Conservation (phyloP, 2,113 vertebrate species). For the Toxotes chatareus region DNA sequence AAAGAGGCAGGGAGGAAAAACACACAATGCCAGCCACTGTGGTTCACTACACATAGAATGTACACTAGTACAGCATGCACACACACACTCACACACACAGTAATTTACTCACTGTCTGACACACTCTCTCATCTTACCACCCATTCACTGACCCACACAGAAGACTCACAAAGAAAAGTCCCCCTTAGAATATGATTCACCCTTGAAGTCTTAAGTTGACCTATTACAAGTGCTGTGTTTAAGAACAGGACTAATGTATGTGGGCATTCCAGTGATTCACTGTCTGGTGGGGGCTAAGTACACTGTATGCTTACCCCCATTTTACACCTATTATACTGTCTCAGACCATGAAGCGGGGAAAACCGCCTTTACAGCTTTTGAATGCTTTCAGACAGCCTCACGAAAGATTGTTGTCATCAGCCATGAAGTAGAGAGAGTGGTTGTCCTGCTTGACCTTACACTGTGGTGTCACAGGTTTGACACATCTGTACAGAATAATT, state of each 20-base stretch:
- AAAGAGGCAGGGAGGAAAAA: slow-evolving; percentile 52
- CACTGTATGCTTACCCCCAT: slow-evolving; percentile 16
- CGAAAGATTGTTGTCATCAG: slow-evolving; percentile 1
- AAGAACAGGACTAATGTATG: slow-evolving; percentile 47
- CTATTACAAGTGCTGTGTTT: slow-evolving; percentile 53
- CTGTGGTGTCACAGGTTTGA: not conserved
- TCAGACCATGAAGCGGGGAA: slow-evolving; percentile 53
- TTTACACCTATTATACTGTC: slow-evolving; percentile 25
- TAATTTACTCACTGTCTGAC: slow-evolving; percentile 38
- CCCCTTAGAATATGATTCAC: slow-evolving; percentile 68
- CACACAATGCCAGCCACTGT: slow-evolving; percentile 49
- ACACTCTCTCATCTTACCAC: slow-evolving; percentile 27
- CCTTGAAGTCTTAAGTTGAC: slow-evolving; percentile 43
- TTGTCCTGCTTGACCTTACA: not conserved
- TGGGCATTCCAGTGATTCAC: slow-evolving; percentile 73
- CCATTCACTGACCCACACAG: slow-evolving; percentile 49
- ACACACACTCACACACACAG: slow-evolving; percentile 14
- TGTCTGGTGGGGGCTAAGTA: slow-evolving; percentile 46
- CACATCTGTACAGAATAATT: not conserved
- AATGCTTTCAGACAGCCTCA: slow-evolving; percentile 1
- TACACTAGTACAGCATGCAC: slow-evolving; percentile 20
- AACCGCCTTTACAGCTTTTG: slow-evolving; percentile 30
- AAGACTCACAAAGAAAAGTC: slow-evolving; percentile 61
- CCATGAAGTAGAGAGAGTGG: not conserved
- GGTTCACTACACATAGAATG: slow-evolving; percentile 26